Evolutionary conservation across 2,797 vertebrate species (phyloP), one percentile per base, ranked within the genome.

Genomic region (Xerus rutilus): DNA sequence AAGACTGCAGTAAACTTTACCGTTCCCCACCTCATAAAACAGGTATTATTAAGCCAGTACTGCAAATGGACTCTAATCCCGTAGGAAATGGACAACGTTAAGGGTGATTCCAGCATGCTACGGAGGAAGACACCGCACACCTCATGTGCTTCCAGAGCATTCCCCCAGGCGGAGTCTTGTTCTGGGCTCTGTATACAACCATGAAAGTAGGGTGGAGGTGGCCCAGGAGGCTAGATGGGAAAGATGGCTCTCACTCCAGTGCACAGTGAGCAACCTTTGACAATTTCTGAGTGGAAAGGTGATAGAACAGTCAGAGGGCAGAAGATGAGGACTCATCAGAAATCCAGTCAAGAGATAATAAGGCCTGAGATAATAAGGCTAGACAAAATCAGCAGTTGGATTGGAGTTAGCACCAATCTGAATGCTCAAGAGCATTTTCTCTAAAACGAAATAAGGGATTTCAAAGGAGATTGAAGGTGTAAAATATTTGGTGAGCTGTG

Each of bases 241-340:
- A 86, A 52, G 64, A 17, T 20, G 21, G 78, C 70, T 62, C 30
- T 88, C 77, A 45, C 9, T 69, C 32, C 59, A 69, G n/a, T 30
- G 45, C 13, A 47, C 49, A 52, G 11, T 21, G n/a, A 86, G 47
- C 28, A 49, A 86, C 17, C 69, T 96, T 91, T 59, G 72, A 72
- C 94, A 54, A 49, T 64, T 84, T 89, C 81, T 69, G n/a, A 79
- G 64, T 83, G 79, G 76, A 95, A 95, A 92, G 47, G 39, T 64
- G 62, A 82, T 70, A 52, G 2, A 79, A 84, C 70, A 8, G 20
- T 76, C 57, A 83, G 35, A 78, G 49, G 47, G 39, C 49, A 78
- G 74, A 95, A 52, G 69, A 91, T 70, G 45, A 54, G 4, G 47
- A 15, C 70, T 76, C 77, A 45, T 39, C 52, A 83, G 91, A 54